These are phyloP conservation scores for Rhadina sibilatrix DNA, from an alignment of 2,113 vertebrate species.

Conservation along the genomic window DNA sequence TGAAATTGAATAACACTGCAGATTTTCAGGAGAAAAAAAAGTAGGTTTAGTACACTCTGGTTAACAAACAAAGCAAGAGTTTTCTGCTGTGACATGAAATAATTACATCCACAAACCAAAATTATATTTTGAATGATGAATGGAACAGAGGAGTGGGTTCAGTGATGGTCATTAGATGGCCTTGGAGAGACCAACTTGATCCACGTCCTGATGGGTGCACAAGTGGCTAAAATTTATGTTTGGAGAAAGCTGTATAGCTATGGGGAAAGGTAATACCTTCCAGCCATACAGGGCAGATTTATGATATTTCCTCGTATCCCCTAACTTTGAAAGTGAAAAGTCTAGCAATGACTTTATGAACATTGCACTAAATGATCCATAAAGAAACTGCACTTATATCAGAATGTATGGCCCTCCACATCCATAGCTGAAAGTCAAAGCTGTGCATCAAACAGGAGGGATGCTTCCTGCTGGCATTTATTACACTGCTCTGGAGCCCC, in stretches of 20 bases:
- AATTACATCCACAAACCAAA: background rate
- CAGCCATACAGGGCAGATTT: background rate
- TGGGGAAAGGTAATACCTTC: background rate
- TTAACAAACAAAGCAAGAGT: background rate
- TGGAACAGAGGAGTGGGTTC: background rate
- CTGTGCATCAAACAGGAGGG: background rate
- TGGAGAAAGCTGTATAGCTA: background rate
- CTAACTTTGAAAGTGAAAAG: background rate
- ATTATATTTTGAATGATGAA: background rate
- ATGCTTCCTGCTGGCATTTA: background rate
- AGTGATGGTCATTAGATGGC: background rate
- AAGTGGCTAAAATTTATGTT: background rate
- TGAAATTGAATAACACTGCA: background rate
- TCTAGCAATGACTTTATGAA: background rate
- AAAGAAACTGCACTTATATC: background rate
- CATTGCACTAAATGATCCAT: background rate
- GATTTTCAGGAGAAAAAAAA: background rate
- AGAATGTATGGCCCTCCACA: background rate
- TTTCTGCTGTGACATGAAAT: background rate
- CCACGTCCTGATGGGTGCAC: background rate
- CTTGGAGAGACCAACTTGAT: background rate
- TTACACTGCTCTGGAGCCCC: background rate
- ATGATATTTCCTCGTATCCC: background rate
- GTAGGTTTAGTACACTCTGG: background rate
- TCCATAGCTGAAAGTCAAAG: background rate